Base-by-base conservation (phyloP, 1,140 invertebrate genomes). In the Drosophila serrata region DNA sequence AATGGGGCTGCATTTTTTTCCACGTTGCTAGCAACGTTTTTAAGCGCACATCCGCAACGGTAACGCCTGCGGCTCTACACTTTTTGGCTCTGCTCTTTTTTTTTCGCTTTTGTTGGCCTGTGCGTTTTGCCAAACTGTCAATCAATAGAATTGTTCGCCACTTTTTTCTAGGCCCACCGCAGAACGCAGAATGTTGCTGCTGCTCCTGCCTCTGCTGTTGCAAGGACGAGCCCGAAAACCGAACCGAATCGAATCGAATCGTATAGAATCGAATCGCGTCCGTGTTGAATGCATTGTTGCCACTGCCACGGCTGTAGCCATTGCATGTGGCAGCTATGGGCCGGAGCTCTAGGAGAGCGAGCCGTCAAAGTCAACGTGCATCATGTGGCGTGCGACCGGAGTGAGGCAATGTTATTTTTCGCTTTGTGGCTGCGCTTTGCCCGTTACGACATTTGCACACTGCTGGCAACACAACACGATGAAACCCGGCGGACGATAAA, bases 51-150 rank as follows among this genome's bases (percentile, higher is more conserved):
- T 90, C 85, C 85, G 85, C 85, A 81, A 75, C 59, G 79, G 81
- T 79, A 85, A 90, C 85, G 85, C 85, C 86, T 90, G 85, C 85
- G 69, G 85, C 69, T 69, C 69, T 84, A 88, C 84, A 70, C 81
- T 68, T 68, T 55, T 67, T 24, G 73, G 56, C 73, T 70, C 55
- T 3, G 39, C n/a, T 59, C n/a, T n/a, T n/a, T n/a, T n/a, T n/a
- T 73, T 75, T 75, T 53, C 37, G 37, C 56, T 45, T 67, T 78
- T 84, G 64, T 85, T 90, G 61, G 61, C 13, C 42, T 75, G 82
- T 90, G 85, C 85, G 85, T 90, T 90, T 88, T 78, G 68, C 82
- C 86, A 90, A 90, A 90, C 85, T 90, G 85, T 90, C 85, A 90
- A 90, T 90, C 85, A 90, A 90, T 90, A 90, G 85, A 90, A 90